Percentiles rank a stretch among this genome's conserved stretches.
Conservation (phyloP, 2,797 vertebrate species). For the Myiothlypis chrysogaster region DNA sequence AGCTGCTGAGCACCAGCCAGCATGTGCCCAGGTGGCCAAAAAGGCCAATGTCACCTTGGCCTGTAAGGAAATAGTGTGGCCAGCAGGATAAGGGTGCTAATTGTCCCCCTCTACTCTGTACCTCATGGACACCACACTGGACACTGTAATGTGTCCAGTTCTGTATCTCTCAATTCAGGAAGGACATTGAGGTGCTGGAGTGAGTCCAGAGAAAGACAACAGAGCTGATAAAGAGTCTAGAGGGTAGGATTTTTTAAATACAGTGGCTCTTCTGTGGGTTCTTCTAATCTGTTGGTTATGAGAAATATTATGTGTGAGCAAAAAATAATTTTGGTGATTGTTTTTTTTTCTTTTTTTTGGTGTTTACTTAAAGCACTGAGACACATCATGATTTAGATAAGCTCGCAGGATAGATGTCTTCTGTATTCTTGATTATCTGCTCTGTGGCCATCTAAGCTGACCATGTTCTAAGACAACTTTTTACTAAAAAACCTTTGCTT, state of each 20-base stretch:
- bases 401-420: neutral
- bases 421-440: neutral
- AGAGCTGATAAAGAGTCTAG: neutral
- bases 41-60: neutral
- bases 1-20: neutral
- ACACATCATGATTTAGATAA: neutral
- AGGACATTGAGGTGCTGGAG: neutral
- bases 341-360: neutral
- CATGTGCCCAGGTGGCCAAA: neutral
- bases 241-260: neutral
- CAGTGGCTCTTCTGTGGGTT: neutral
- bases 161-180: neutral
- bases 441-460: neutral
- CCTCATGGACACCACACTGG: neutral
- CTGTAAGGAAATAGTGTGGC: neutral
- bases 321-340: neutral
- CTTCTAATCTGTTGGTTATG: neutral
- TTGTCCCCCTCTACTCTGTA: neutral
- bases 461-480: neutral
- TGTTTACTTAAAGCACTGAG: neutral
- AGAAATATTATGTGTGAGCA: neutral
- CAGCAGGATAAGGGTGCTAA: neutral
- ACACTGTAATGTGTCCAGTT: neutral
- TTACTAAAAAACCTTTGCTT: neutral
- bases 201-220: neutral